Conservation (phyloP, 1,140 invertebrate genomes). For the Cylas formicarius region DNA sequence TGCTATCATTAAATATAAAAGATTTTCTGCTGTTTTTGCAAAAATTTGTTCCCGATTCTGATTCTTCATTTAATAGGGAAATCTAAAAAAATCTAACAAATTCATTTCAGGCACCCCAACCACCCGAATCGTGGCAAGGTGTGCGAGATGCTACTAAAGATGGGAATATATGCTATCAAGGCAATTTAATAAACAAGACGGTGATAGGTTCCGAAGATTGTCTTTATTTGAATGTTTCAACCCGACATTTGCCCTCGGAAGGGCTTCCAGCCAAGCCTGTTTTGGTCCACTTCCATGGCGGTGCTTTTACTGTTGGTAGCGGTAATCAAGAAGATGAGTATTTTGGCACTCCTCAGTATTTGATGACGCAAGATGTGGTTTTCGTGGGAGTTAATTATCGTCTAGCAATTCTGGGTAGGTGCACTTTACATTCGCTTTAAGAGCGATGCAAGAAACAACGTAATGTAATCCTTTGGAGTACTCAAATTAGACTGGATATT, state of each 20-base stretch:
- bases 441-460: too few species aligned
- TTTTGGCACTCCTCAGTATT: conserved; percentile 52
- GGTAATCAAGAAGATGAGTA: conserved; percentile 46
- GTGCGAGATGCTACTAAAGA: conserved; percentile 44
- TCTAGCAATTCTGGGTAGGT: conserved; percentile 44
- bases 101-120: conserved; percentile 26
- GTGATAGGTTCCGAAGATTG: conserved; percentile 65
- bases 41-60: too few species aligned
- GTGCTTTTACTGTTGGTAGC: conserved; percentile 51
- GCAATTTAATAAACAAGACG: conserved; percentile 37
- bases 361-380: conserved; percentile 50
- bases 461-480: too few species aligned
- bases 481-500: too few species aligned
- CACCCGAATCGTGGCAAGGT: conserved; percentile 43
- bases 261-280: conserved; percentile 43
- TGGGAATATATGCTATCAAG: conserved; percentile 20
- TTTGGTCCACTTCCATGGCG: conserved; percentile 61
- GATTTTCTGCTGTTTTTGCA: too few species aligned
- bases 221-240: conserved; percentile 67
- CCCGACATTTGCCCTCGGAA: conserved; percentile 8
- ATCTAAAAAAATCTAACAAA: not conserved
- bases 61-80: not conserved
- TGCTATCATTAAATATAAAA: too few species aligned
- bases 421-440: too few species aligned
- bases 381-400: conserved; percentile 46